Percentiles rank a stretch among this genome's conserved stretches.
Conservation (phyloP, 2,888 invertebrate species). For the Agrochola circellaris region DNA sequence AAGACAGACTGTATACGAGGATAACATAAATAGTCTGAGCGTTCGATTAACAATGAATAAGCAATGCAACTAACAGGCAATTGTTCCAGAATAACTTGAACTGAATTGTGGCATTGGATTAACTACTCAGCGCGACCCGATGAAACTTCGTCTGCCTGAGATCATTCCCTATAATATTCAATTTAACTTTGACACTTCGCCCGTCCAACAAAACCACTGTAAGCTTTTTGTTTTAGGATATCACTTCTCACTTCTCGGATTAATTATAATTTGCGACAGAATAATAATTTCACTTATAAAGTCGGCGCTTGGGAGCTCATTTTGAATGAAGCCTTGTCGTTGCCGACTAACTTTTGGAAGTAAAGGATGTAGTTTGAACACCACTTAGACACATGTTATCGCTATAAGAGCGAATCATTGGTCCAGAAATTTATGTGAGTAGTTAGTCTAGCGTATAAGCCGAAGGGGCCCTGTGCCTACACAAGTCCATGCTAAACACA, state of each 20-base stretch:
- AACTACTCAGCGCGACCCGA: conserved; percentile 86
- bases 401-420: conserved; percentile 24
- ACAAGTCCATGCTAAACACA: neutral
- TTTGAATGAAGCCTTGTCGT: conserved; percentile 54
- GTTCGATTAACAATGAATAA: conserved; percentile 80
- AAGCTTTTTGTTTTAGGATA: conserved; percentile 83
- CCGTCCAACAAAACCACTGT: conserved; percentile 85
- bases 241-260: conserved; percentile 75
- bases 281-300: conserved; percentile 71
- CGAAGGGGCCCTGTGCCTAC: neutral
- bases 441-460: conserved; percentile 24
- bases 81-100: conserved; percentile 85
- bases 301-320: conserved; percentile 56
- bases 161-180: conserved; percentile 90
- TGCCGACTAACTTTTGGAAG: conserved; percentile 45
- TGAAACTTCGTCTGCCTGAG: conserved; percentile 83
- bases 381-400: conserved; percentile 18
- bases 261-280: conserved; percentile 72
- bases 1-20: conserved; percentile 25
- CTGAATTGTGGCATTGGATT: conserved; percentile 89
- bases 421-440: conserved; percentile 26
- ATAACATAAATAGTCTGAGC: conserved; percentile 65
- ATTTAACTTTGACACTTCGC: conserved; percentile 91
- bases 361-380: conserved; percentile 33
- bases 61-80: conserved; percentile 82